These are phyloP conservation scores for Betta splendens DNA, from an alignment of 2,797 vertebrate genomes.

Conservation along the genomic window DNA sequence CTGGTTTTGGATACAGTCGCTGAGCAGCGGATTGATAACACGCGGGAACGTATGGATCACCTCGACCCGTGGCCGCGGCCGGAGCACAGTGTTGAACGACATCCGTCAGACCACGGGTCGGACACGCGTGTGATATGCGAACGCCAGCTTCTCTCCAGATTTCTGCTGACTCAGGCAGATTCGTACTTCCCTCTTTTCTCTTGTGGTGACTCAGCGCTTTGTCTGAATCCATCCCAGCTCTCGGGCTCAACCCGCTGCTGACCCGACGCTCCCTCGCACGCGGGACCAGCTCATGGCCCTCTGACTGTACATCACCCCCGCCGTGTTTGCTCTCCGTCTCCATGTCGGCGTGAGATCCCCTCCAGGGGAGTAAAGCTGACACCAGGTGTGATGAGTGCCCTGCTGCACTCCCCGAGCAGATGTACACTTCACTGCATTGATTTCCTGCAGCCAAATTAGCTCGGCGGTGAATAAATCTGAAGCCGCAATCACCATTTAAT, in stretches of 20 bases:
- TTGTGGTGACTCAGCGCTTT: constrained; percentile 23
- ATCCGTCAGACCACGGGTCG: too few species aligned
- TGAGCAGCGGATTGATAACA: constrained; percentile 50
- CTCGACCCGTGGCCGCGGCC: constrained; percentile 19
- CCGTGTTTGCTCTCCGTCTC: constrained; percentile 9
- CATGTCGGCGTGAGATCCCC: constrained; percentile 38
- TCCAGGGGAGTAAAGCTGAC: constrained; percentile 37
- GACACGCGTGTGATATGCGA: too few species aligned
- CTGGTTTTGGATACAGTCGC: constrained; percentile 32
- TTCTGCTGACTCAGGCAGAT: constrained; percentile 45
- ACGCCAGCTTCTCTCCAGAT: too few species aligned
- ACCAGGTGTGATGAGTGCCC: constrained; percentile 43
- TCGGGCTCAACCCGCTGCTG: constrained; percentile 22
- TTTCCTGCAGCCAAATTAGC: constrained; percentile 35
- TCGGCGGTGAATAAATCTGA: constrained; percentile 30
- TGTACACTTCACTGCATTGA: constrained; percentile 48
- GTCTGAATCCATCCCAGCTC: constrained; percentile 6
- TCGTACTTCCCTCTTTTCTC: too few species aligned
- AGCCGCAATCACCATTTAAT: constrained; percentile 5
- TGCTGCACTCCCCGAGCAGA: constrained; percentile 41
- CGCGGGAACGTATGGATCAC: constrained; percentile 29
- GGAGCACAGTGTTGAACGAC: too few species aligned
- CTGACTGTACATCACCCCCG: constrained; percentile 25
- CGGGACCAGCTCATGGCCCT: constrained; percentile 27
- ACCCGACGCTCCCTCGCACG: constrained; percentile 4